Percentiles rank a stretch among this genome's conserved stretches.
Conservation (phyloP, 2,888 invertebrate species). For the Hymenopus coronatus region DNA sequence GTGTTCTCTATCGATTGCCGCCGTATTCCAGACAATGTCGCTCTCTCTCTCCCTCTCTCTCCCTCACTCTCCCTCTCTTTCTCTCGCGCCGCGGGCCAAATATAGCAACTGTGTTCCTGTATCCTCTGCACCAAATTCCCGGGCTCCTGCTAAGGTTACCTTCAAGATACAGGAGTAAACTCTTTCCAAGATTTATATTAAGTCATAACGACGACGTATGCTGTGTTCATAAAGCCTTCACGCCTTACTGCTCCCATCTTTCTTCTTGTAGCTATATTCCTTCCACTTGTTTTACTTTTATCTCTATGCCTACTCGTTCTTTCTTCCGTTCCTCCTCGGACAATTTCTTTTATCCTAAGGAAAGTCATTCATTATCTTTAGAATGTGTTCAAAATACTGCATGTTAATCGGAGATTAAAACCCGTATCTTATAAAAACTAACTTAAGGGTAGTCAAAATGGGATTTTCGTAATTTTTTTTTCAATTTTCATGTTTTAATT, state of each 20-base stretch:
- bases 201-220: neutral
- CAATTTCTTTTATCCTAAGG: neutral
- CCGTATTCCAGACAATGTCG: neutral
- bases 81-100: neutral
- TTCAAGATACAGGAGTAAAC: neutral
- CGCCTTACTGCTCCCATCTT: neutral
- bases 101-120: neutral
- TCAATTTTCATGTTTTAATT: too few species aligned
- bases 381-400: too few species aligned
- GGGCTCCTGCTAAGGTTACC: neutral
- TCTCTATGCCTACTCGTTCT: neutral
- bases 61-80: neutral
- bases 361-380: too few species aligned
- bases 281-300: neutral
- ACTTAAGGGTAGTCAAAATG: too few species aligned
- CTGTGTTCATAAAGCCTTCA: neutral
- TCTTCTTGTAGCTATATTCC: neutral
- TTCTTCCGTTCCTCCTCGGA: neutral
- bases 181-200: neutral
- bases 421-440: too few species aligned
- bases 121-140: neutral
- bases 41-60: neutral
- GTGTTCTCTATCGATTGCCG: neutral
- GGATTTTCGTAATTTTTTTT: too few species aligned
- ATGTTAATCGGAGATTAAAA: too few species aligned